A percentile compares a stretch with the other conserved stretches of the same genome.
These are phyloP conservation scores for Sceloporus tristichus DNA, from an alignment of 2,113 vertebrate species.

Conservation along the genomic window DNA sequence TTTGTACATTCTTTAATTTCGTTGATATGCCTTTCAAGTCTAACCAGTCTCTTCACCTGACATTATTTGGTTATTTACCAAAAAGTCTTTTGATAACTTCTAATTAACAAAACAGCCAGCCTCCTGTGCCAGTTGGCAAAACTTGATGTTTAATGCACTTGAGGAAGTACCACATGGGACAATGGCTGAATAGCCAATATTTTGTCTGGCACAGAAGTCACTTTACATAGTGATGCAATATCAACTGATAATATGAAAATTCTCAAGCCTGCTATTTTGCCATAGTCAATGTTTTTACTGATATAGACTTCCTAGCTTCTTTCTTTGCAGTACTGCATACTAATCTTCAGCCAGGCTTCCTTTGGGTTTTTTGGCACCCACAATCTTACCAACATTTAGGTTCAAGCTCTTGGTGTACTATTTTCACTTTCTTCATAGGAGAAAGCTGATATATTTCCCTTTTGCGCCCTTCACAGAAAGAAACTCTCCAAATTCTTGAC, in stretches of 20 bases:
- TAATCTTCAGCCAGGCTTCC: neutral
- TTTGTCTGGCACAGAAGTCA: no score
- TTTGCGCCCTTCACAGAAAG: neutral
- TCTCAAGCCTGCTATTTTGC: neutral
- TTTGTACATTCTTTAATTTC: neutral
- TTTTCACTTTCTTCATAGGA: neutral
- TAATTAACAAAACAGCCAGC: slow-evolving; percentile 2
- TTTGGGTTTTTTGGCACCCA: neutral
- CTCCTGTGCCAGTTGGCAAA: neutral
- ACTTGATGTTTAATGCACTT: neutral
- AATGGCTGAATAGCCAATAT: no score
- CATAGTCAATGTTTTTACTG: neutral
- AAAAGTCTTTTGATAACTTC: fast-evolving
- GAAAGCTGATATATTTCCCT: neutral
- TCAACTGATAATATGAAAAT: neutral
- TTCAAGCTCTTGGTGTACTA: neutral
- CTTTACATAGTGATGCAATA: no score
- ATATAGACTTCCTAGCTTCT: neutral
- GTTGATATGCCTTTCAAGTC: slow-evolving; percentile 6
- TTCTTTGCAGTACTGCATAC: neutral
- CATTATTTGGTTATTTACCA: neutral
- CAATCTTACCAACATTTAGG: neutral
- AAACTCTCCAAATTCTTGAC: neutral
- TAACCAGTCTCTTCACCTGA: neutral
- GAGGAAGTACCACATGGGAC: no score